Percentiles rank a stretch among this genome's conserved stretches.
phyloP scores from a whole-genome alignment of 2,113 vertebrate genomes.

The Papio anubis region DNA sequence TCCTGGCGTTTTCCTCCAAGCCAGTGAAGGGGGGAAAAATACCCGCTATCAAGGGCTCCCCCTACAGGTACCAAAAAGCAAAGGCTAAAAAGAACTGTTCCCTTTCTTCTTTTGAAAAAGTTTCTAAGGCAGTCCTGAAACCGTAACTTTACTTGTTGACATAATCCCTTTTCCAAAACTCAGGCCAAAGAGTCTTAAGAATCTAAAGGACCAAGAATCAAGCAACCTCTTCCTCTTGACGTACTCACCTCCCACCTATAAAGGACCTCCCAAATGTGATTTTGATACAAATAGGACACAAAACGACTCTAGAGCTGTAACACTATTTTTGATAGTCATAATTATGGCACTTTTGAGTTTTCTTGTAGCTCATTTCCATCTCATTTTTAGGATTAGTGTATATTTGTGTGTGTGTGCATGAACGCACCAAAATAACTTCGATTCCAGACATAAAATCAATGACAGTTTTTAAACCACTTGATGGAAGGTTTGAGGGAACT shows the following conservation, averaged over 20 bases:
- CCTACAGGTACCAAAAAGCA: conserved; percentile 40
- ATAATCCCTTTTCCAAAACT: conserved; percentile 45
- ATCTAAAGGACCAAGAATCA: conserved; percentile 49
- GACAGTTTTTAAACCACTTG: conserved; percentile 25
- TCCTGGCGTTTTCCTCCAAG: not conserved
- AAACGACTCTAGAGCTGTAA: not conserved
- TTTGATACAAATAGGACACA: not conserved
- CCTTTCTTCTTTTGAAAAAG: not conserved
- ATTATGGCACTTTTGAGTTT: not conserved
- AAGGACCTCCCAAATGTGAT: conserved; percentile 4
- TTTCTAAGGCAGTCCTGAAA: conserved; percentile 51
- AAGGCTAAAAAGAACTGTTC: not conserved
- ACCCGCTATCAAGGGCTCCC: conserved; percentile 42
- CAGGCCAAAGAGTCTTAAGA: conserved; percentile 48
- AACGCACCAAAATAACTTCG: not conserved
- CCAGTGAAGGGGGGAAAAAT: not conserved
- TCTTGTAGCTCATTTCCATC: not conserved
- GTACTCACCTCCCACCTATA: not conserved
- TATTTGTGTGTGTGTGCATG: not conserved
- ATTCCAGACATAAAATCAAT: conserved; percentile 7
- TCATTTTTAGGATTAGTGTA: not conserved
- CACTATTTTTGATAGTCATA: not conserved
- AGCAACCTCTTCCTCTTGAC: conserved; percentile 48
- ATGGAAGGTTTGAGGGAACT: not conserved
- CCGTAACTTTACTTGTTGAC: conserved; percentile 30